phyloP scores from a whole-genome alignment of 2,888 invertebrate genomes.

The Melinopterus prodromus region DNA sequence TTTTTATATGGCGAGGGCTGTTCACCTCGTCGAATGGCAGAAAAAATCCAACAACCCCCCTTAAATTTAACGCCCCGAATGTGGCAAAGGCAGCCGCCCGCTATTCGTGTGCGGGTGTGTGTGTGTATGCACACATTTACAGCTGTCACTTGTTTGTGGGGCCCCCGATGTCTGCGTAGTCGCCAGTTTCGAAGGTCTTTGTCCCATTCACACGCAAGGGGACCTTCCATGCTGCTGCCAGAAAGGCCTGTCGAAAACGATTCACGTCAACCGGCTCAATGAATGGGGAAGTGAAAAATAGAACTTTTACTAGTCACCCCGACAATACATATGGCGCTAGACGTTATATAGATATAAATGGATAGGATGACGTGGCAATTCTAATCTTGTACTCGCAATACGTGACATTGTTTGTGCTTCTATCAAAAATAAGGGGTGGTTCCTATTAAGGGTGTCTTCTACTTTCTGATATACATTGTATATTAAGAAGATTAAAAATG shows the following conservation, averaged over 20 bases:
- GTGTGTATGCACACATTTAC: background rate
- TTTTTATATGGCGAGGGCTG: too few relatives aligned
- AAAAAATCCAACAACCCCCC: too few relatives aligned
- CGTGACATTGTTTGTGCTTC: too few relatives aligned
- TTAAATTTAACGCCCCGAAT: too few relatives aligned
- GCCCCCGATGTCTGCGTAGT: background rate
- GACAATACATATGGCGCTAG: background rate
- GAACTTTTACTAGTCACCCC: background rate
- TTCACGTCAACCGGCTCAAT: background rate
- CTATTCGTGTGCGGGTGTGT: too few relatives aligned
- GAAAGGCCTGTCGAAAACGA: background rate
- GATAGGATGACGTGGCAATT: background rate
- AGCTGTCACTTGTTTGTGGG: background rate
- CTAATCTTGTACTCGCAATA: too few relatives aligned
- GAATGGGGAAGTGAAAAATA: slow-evolving; percentile 4
- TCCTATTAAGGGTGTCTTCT: too few relatives aligned
- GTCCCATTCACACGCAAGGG: background rate
- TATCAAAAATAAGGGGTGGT: too few relatives aligned
- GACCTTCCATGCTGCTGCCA: background rate
- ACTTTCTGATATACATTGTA: too few relatives aligned
- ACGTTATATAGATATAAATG: background rate
- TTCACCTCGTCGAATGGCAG: too few relatives aligned
- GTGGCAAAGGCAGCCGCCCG: too few relatives aligned
- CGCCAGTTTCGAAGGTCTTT: background rate
- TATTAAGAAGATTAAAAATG: too few relatives aligned